These are phyloP conservation scores for Spermophilus dauricus DNA, from an alignment of 2,113 vertebrate species.

Conservation along the genomic window DNA sequence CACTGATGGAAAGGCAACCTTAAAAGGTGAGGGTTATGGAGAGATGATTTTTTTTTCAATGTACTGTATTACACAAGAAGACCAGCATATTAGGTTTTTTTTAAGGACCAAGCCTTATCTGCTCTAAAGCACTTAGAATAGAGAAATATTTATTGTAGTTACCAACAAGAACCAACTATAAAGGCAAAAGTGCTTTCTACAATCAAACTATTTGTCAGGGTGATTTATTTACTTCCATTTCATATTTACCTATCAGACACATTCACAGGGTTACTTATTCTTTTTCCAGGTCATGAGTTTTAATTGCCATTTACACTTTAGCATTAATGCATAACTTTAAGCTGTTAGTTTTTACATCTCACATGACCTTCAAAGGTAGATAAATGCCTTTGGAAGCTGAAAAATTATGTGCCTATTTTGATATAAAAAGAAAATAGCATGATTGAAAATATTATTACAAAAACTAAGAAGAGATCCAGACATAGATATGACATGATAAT, in stretches of 20 bases:
- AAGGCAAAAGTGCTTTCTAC: not conserved
- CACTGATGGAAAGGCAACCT: not conserved
- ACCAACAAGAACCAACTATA: not conserved
- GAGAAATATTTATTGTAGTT: not conserved
- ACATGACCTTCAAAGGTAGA: conserved; percentile 29
- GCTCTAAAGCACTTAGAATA: not conserved
- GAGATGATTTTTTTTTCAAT: not conserved
- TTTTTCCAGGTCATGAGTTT: conserved; percentile 60
- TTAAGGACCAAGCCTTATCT: not conserved
- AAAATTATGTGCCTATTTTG: not conserved
- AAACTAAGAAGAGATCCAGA: not conserved
- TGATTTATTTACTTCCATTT: conserved; percentile 16
- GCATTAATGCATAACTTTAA: conserved; percentile 61
- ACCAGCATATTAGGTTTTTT: not conserved
- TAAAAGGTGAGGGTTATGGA: not conserved
- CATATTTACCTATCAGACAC: not conserved
- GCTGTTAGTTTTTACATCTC: conserved; percentile 40
- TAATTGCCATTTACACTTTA: conserved; percentile 44
- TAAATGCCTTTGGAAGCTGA: conserved; percentile 2
- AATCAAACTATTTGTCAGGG: not conserved
- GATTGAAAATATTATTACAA: not conserved
- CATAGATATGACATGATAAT: not conserved
- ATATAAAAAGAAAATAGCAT: not conserved
- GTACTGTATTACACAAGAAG: not conserved
- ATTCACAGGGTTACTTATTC: not conserved